Evolutionary conservation across 2,113 vertebrate genomes (phyloP).

Genomic region (Apus apus): DNA sequence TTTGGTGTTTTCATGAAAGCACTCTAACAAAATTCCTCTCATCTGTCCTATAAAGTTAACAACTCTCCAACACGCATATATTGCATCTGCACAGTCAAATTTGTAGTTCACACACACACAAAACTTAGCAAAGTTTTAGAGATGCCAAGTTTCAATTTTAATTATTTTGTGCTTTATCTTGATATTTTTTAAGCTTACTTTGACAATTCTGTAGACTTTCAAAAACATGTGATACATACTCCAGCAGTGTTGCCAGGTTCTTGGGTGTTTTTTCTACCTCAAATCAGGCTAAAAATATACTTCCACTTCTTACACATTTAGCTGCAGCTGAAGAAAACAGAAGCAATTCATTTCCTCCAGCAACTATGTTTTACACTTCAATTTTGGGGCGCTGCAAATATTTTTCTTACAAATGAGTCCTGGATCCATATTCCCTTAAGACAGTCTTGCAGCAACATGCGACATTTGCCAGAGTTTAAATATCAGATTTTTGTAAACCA

Average conservation of each 20-base stretch:
- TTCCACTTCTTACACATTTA: not conserved
- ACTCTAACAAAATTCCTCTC: not conserved
- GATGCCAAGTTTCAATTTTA: not conserved
- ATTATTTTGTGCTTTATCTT: not conserved
- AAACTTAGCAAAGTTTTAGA: not conserved
- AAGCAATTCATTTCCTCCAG: not conserved
- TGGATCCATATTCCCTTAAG: not conserved
- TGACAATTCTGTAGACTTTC: not conserved
- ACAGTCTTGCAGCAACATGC: not conserved
- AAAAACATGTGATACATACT: not conserved
- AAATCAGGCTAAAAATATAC: not conserved
- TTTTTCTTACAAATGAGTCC: not conserved
- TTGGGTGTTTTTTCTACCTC: not conserved
- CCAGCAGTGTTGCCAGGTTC: not conserved
- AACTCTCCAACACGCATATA: accelerated
- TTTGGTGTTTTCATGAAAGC: not conserved
- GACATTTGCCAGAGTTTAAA: conserved; percentile 40
- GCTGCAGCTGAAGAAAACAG: not conserved
- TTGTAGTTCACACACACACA: not conserved
- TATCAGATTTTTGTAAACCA: conserved; percentile 16
- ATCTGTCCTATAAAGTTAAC: not conserved
- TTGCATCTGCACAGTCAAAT: not conserved
- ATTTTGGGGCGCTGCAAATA: not conserved
- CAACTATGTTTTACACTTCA: not conserved
- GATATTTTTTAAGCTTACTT: not conserved